Base-by-base conservation (phyloP, 2,113 vertebrate species). In the Orycteropus afer region DNA sequence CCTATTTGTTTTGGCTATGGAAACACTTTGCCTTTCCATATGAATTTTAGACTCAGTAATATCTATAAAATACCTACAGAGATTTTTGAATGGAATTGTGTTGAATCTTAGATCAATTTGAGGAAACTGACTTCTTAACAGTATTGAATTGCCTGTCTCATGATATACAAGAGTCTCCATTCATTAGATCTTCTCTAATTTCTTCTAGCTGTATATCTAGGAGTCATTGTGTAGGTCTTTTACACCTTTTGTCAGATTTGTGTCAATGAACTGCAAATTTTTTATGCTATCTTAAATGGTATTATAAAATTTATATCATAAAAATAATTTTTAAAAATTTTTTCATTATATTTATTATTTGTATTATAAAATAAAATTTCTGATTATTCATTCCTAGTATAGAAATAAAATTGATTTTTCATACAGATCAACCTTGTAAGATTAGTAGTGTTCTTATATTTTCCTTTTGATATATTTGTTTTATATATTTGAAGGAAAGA, bases 391-490 rank as follows among this genome's bases (percentile, higher is more conserved):
- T 89, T 29, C 14, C 18, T 37, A 78, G 12, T n/a, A 49, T 76
- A 47, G 20, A 73, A 76, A 32, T 59, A 37, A 37, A 77, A 3
- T 34, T 22, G 32, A 18, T 65, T 79, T 53, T 32, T 76, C 29
- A 15, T 78, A 8, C 40, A 40, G 51, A 67, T 67, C 14, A 67
- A 63, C 59, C 22, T 85, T 55, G 29, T 55, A 32, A n/a, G 53
- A 49, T 57, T 86, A 59, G 27, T 37, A 89, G 93, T 95, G 17
- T 79, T 91, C 29, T 59, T 59, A 15, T 5, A 13, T 47, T 89
- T 81, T 87, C 88, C 29, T 86, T 73, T 79, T 86, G 13, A 86
- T 84, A 22, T 10, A 80, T 93, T 91, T 91, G 87, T 84, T 42
- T 89, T 86, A 9, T 86, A 3, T 89, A 85, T 89, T 89, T 89